Base-by-base conservation (phyloP, 2,797 vertebrate species). In the Tangara arthus region DNA sequence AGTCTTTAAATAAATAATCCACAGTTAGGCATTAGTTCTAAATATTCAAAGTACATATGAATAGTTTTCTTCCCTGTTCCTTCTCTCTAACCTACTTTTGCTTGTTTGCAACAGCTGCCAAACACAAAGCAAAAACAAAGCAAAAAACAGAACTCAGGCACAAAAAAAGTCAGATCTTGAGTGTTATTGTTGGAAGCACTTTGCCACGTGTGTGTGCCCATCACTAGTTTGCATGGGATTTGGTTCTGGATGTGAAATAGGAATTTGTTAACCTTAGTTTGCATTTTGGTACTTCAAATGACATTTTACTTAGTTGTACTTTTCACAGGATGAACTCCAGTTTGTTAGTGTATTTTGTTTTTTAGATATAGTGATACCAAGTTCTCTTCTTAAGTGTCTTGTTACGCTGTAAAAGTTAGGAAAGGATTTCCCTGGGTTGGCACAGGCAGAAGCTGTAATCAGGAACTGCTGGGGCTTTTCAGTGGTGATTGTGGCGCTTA, bases 151-250 rank as follows among this genome's bases (percentile, higher is more conserved):
- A 68, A 52, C 6, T 55, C 18, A 5, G 64, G 28, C 26, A 46
- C 34, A 26, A 9, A 23, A 19, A 8, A 18, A 23, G 22, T 53
- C 34, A 77, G 20, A 60, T 69, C 23, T 59, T 59, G 19, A 19
- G 20, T 2, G 0, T 55, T 82, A 3, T 10, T 77, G 20, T 15
- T 79, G 60, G 56, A 76, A 84, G 15, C 32, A 2, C 12, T 53
- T 68, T 37, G 47, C 52, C 17, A 2, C 0, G 0, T 59, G 22
- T 42, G 5, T 42, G 14, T 66, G 35, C 49, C 68, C 28, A n/a
- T 39, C 21, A 4, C 20, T 57, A 12, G 42, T 60, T 66, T 64
- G 27, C 14, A 1, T 21, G 44, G 60, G 8, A 39, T 79, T 87
- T 69, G 10, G 20, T 65, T 18, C 12, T 9, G 2, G 35, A 27